Evolutionary conservation across 2,888 invertebrate species (phyloP).

Genomic region (Stenotaenia linearis): DNA sequence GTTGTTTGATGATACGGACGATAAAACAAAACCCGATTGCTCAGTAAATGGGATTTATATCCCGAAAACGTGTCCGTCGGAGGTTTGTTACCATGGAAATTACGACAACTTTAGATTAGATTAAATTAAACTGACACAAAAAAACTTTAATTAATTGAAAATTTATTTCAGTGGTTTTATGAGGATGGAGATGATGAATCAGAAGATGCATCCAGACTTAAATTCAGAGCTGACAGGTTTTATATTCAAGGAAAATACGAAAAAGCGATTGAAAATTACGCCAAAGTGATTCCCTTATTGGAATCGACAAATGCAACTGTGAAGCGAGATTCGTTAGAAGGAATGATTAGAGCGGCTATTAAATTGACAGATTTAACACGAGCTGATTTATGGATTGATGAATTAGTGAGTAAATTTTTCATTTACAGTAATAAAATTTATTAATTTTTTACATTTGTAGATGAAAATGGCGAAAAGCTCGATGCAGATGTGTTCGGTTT

Average conservation of each 20-base stretch:
- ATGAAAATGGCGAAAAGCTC: neutral
- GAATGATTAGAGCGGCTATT: neutral
- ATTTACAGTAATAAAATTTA: neutral
- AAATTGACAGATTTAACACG: neutral
- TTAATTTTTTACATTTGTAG: neutral
- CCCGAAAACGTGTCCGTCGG: neutral
- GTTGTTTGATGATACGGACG: neutral
- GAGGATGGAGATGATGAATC: neutral
- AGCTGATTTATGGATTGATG: neutral
- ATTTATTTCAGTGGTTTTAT: neutral
- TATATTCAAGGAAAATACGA: neutral
- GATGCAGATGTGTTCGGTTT: neutral
- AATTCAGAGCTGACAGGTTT: neutral
- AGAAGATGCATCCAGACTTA: neutral
- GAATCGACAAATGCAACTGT: neutral
- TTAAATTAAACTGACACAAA: no score
- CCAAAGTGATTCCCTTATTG: neutral
- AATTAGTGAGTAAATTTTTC: neutral
- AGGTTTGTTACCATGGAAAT: neutral
- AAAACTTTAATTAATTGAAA: neutral
- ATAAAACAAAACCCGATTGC: neutral
- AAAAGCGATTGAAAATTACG: neutral
- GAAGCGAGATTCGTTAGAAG: neutral
- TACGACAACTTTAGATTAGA: neutral
- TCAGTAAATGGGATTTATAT: neutral